Base-by-base conservation (phyloP, 2,113 vertebrate genomes). In the Macroglossus sobrinus region DNA sequence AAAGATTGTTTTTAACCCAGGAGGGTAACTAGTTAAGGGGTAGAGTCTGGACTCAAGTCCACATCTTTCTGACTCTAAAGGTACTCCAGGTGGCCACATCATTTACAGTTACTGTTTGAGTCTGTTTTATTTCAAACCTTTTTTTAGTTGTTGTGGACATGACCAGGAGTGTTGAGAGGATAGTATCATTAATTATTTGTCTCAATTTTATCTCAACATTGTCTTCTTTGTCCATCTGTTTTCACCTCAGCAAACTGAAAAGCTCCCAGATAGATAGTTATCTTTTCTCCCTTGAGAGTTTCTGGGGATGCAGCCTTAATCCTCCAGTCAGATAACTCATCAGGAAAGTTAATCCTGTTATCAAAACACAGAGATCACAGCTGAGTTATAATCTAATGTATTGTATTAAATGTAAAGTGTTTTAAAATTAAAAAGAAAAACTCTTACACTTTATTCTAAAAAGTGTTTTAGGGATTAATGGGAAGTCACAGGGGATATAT, bases 121-220 rank as follows among this genome's bases (percentile, higher is more conserved):
- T 94, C 66, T 7, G 15, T 84, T 96, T 92, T 88, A 75, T 87
- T 80, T 85, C 71, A 19, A 13, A 18, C 15, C 24, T 72, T 93
- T 84, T 76, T 92, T 61, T 76, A 75, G 24, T 80, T 59, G 45
- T 66, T 68, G 53, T 55, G 33, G 71, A 12, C 7, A 1, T 88
- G 35, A 81, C 81, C 40, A 59, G 13, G 26, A 84, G 50, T 50
- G 19, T 9, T 55, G 64, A 57, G 33, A 40, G 5, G 30, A 72
- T 68, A 92, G 8, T 38, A 55, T 93, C 59, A 61, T 76, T 87
- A 64, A 91, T 94, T 93, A 84, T 85, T 89, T 91, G 53, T 68
- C 68, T 87, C 14, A 28, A 0, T 66, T 74, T 78, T 84, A 64
- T 28, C 40, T 81, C 33, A 22, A 11, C 5, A 14, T 82, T 94